Evolutionary conservation across 2,888 invertebrate species (phyloP), one percentile per base, ranked within the genome.

Genomic region (Eristalis arbustorum): DNA sequence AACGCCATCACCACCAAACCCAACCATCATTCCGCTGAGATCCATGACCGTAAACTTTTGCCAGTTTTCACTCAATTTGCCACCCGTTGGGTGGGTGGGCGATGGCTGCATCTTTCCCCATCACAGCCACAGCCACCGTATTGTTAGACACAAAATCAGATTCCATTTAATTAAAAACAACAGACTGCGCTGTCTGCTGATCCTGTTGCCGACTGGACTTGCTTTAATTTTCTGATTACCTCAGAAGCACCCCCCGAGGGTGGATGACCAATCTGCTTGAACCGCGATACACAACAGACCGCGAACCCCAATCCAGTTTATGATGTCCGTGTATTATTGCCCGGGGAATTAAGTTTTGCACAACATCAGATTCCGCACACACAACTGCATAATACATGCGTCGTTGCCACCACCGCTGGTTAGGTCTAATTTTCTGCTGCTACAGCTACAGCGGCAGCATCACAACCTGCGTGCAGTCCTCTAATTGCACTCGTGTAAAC

Each of bases 261-360:
- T 18, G 18, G 49, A 18, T 49, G 49, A 49, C 49, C 49, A 49
- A 28, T 37, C 18, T 37, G 56, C n/a, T 18, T 34, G 18, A 18
- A 64, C 63, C 67, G n/a, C 68, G 22, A 25, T 61, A 22, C 49
- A 69, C 34, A n/a, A 37, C 63, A 37, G 59, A 78, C 61, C 42
- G 40, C 71, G 56, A 22, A 80, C 72, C 80, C 49, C 62, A 81
- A 80, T 71, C 81, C 59, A 68, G 62, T 84, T 84, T 73, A 80
- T 76, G 34, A 84, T 75, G 71, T 75, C 37, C 71, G 66, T 23
- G 56, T 40, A 18, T 61, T 28, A 42, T 42, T 59, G 59, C n/a
- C 57, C 25, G 22, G 25, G 31, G 40, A 59, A 64, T 62, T 72
- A 62, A 40, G 37, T 66, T 40, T 34, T 23, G 56, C 40, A 40